Evolutionary conservation across 2,888 invertebrate species (phyloP).

Genomic region (Merodon equestris): DNA sequence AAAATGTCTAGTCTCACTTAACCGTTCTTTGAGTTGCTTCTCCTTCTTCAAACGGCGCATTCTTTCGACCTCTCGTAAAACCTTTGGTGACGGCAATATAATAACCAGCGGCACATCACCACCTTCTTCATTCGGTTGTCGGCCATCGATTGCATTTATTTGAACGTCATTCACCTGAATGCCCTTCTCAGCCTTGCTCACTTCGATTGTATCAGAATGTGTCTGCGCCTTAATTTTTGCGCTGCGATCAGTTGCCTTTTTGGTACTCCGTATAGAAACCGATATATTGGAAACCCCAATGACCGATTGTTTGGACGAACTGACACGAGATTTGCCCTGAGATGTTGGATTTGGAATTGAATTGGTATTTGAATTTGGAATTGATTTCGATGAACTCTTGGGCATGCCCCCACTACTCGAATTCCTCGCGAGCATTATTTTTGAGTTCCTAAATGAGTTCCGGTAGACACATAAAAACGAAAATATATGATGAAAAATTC

Average conservation of each 20-base stretch:
- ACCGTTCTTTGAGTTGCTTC: slow-evolving; percentile 51
- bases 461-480: background rate
- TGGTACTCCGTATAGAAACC: slow-evolving; percentile 18
- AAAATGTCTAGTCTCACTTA: slow-evolving; percentile 71
- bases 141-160: slow-evolving; percentile 10
- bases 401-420: background rate
- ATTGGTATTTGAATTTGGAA: slow-evolving; percentile 1
- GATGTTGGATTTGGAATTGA: too few relatives aligned
- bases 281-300: slow-evolving; percentile 36
- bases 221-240: background rate
- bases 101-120: slow-evolving; percentile 29
- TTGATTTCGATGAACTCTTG: background rate
- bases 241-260: slow-evolving; percentile 6
- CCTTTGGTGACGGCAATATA: slow-evolving; percentile 70
- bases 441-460: slow-evolving; percentile 2
- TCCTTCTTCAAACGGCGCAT: slow-evolving; percentile 61
- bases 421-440: slow-evolving; percentile 19
- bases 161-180: slow-evolving; percentile 40
- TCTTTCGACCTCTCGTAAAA: slow-evolving; percentile 71
- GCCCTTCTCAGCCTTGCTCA: slow-evolving; percentile 6
- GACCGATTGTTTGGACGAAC: slow-evolving; percentile 11
- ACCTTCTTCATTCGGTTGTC: background rate
- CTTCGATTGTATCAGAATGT: background rate
- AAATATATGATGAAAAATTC: slow-evolving; percentile 1
- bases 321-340: background rate